A percentile compares a stretch with the other conserved stretches of the same genome.
phyloP scores from a whole-genome alignment of 2,113 vertebrate genomes.

The Tychaedon coryphoeus region DNA sequence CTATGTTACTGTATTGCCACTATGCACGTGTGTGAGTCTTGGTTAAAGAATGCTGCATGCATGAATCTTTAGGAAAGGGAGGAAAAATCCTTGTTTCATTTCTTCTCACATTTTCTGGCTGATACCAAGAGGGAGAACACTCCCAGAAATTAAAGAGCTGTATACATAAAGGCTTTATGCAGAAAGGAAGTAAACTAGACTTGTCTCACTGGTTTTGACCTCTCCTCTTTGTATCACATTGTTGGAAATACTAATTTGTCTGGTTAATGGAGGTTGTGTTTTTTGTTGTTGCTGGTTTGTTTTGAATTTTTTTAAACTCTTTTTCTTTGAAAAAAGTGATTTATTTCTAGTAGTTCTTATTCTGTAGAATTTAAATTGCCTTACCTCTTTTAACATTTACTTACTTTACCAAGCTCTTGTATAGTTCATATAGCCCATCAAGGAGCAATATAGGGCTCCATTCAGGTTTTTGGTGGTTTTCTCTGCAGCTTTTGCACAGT shows the following conservation, averaged over 20 bases:
- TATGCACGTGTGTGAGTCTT: accelerated
- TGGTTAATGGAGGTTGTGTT: accelerated
- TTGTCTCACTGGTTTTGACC: neutral
- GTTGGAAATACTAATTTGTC: neutral
- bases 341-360: neutral
- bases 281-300: neutral
- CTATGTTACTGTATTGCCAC: neutral
- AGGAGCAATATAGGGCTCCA: neutral
- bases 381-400: neutral
- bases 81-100: neutral
- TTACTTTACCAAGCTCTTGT: neutral
- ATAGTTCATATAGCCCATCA: neutral
- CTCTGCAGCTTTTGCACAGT: neutral
- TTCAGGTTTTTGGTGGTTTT: neutral
- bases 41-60: neutral
- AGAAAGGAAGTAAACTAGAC: neutral
- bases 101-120: neutral
- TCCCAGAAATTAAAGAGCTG: neutral
- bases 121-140: neutral
- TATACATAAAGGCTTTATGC: neutral
- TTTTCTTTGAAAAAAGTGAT: neutral
- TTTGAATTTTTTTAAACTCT: neutral
- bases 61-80: neutral
- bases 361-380: neutral
- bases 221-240: accelerated